Percentiles rank a stretch among this genome's conserved stretches.
Conservation (phyloP, 2,888 invertebrate genomes). For the Torymus auratus region DNA sequence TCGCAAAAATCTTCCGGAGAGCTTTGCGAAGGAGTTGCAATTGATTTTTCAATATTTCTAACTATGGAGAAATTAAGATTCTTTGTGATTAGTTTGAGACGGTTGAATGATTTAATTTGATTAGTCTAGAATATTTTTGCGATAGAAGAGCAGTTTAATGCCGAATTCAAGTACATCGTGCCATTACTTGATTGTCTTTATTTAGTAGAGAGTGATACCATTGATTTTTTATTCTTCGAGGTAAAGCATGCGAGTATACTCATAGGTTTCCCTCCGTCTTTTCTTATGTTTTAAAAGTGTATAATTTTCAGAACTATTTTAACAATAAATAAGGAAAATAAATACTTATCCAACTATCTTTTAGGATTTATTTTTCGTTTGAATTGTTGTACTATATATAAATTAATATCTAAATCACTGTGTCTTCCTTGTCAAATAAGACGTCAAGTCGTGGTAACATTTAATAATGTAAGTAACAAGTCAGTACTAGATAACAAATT, state of each 20-base stretch:
- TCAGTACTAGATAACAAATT: background rate
- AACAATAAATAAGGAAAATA: too few species aligned
- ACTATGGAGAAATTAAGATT: background rate
- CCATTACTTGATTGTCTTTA: conserved; percentile 10
- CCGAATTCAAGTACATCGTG: background rate
- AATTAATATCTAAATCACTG: conserved; percentile 16
- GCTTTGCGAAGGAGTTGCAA: background rate
- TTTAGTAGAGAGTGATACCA: conserved; percentile 16
- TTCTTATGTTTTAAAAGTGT: too few species aligned
- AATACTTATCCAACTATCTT: background rate
- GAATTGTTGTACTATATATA: background rate
- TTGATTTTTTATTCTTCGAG: conserved; percentile 4
- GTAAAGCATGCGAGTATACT: background rate
- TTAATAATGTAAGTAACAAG: background rate
- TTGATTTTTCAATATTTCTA: background rate
- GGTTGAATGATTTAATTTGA: background rate
- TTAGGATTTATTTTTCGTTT: background rate
- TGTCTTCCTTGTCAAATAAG: background rate
- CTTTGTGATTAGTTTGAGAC: background rate
- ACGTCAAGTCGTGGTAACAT: background rate
- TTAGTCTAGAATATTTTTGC: background rate
- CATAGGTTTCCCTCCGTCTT: too few species aligned
- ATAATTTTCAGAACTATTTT: too few species aligned
- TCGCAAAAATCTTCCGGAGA: conserved; percentile 32
- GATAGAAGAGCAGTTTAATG: too few species aligned